phyloP scores from a whole-genome alignment of 2,888 invertebrate species.

The Boloria selene region DNA sequence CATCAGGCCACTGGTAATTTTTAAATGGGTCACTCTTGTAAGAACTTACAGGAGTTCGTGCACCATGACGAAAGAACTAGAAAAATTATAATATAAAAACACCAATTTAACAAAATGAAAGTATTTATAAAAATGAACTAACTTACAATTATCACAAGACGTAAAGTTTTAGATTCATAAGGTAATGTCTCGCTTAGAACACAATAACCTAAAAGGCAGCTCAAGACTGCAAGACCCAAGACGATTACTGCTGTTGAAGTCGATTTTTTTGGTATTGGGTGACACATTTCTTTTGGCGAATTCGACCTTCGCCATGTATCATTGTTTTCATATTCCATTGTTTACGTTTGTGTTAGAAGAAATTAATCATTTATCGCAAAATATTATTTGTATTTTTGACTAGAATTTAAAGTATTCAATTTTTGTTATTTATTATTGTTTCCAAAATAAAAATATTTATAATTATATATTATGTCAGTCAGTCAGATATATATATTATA shows the following conservation, averaged over 20 bases:
- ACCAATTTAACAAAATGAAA: too few species aligned
- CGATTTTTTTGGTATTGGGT: conserved; percentile 63
- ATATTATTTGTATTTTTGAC: too few species aligned
- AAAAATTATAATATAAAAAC: conserved; percentile 39
- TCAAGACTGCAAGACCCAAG: conserved; percentile 71
- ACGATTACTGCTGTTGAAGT: conserved; percentile 70
- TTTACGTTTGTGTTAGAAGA: neutral
- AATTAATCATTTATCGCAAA: neutral
- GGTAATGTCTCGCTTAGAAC: conserved; percentile 74
- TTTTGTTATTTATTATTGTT: too few species aligned
- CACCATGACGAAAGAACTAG: conserved; percentile 92
- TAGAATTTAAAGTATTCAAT: too few species aligned
- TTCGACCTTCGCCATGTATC: conserved; percentile 71
- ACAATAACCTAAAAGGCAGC: conserved; percentile 76
- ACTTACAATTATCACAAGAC: conserved; percentile 72
- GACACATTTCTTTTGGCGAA: conserved; percentile 58
- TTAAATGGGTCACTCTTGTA: conserved; percentile 92
- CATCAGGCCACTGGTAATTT: conserved; percentile 90
- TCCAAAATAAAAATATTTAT: too few species aligned
- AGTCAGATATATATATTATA: too few species aligned
- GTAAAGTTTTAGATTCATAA: conserved; percentile 72
- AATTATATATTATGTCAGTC: too few species aligned
- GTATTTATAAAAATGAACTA: neutral
- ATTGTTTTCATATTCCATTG: conserved; percentile 72
- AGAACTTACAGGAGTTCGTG: conserved; percentile 87